Conservation (phyloP, 2,888 invertebrate species). For the Hypena proboscidalis region DNA sequence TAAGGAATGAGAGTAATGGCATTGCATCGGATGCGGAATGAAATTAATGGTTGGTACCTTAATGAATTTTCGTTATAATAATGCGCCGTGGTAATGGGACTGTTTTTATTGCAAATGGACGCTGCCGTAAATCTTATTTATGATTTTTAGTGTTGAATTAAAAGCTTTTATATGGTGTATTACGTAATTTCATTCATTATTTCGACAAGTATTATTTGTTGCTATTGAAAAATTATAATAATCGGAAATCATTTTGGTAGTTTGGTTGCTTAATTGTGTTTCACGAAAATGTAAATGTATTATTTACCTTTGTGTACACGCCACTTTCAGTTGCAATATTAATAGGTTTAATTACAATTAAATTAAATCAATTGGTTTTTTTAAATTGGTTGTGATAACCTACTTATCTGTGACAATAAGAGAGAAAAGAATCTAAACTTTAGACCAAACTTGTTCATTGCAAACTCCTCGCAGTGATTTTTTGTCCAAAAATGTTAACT, state of each 20-base stretch:
- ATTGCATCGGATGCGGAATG: constrained; percentile 69
- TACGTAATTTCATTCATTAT: constrained; percentile 40
- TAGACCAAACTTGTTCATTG: background rate
- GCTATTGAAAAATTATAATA: constrained; percentile 30
- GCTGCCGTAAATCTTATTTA: constrained; percentile 39
- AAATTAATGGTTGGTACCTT: constrained; percentile 76
- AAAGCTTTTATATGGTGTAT: constrained; percentile 42
- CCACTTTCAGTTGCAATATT: no score
- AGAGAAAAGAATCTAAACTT: no score
- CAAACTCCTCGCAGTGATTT: background rate
- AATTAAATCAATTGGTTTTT: no score
- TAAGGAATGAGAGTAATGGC: constrained; percentile 76
- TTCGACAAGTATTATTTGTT: constrained; percentile 24
- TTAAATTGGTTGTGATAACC: no score
- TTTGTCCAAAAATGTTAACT: constrained; percentile 7
- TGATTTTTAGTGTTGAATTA: constrained; percentile 45
- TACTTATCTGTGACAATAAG: no score
- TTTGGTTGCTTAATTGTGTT: background rate
- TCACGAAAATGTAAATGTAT: background rate
- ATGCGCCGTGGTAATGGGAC: constrained; percentile 65
- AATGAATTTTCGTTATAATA: constrained; percentile 80
- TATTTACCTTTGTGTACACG: no score
- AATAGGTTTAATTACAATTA: no score
- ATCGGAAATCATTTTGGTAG: constrained; percentile 6
- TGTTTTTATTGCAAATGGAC: constrained; percentile 61